Base-by-base conservation (phyloP, 2,113 vertebrate genomes). In the Saccopteryx leptura region DNA sequence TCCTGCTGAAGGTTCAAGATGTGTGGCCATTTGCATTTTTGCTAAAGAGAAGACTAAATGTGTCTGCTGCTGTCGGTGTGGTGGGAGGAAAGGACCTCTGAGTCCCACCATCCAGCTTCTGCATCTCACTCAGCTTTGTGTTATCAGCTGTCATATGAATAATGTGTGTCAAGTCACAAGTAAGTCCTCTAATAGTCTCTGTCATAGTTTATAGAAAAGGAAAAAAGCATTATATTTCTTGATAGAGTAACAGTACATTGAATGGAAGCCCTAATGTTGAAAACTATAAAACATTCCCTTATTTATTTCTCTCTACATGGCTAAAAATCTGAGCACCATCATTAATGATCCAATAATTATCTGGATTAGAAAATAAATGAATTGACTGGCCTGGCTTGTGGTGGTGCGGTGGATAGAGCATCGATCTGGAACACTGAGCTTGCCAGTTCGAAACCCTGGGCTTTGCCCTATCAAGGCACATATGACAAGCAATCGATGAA, bases 271-370 rank as follows among this genome's bases (percentile, higher is more conserved):
- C 26, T 93, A 61, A 87, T 48, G 10, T 31, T 65, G 63, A 75
- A 86, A 92, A 90, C 52, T 88, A n/a, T 56, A 21, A 81, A 88
- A 23, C 1, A 66, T 52, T 90, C 2, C 1, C 24, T 39, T 58
- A 2, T 76, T 90, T 83, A 69, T 72, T 52, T 12, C 24, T 71
- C 7, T 31, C 24, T 81, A 5, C 26, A 28, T 61, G 33, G 17
- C 14, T 89, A 76, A 79, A 11, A 50, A 26, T 83, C 39, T 9
- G 80, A 19, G 2, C 9, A 84, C 12, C 46, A 66, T 65, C 14
- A 50, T 80, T 61, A 96, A 74, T 71, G 60, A 90, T 21, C 76
- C 11, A 33, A 9, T 80, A 84, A 91, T 90, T 79, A 92, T 87
- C 58, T 92, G 19, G 24, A 58, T 9, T 46, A 88, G 31, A 7